Evolutionary conservation across 2,888 invertebrate genomes (phyloP), one percentile per base, ranked within the genome.

Genomic region (Amphipoea lucens): DNA sequence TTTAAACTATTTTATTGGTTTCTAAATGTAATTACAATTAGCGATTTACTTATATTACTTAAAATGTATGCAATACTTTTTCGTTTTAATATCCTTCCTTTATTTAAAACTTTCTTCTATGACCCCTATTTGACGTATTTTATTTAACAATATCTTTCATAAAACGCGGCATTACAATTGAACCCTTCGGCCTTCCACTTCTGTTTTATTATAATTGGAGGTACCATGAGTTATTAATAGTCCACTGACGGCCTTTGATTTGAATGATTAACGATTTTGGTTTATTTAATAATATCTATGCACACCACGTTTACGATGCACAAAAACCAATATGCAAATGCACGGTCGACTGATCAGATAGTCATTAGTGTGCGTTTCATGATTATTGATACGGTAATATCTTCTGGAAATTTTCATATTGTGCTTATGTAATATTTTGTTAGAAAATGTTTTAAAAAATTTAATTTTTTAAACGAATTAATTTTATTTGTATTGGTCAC

Each of bases 221-320:
- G 87, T 89, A 90, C 90, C 86, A 91, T 84, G 92, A 92, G 87
- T 90, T 90, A 94, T 93, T 93, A 92, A 92, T 94, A 82, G 89
- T 88, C 76, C 11, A 81, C 81, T 86, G 90, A 90, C 84, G 88
- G 73, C 85, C 83, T 77, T 81, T 89, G 90, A 88, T 90, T 87
- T 87, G 87, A 91, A 90, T 92, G 91, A 93, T 90, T 89, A 90
- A 91, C 88, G 90, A 89, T 90, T 88, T 88, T 80, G 82, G 86
- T 90, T 88, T 87, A 85, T 88, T 90, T 82, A 90, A 88, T 90
- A 90, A 91, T 90, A 87, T 87, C 62, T 74, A 78, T 81, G 74
- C 78, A 70, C 73, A 79, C 87, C 80, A 67, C 83, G 80, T 76
- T 57, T 74, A 66, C 68, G 60, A 48, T 65, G 62, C 63, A 80